Conservation (phyloP, 2,113 vertebrate genomes). For the Zeus faber region DNA sequence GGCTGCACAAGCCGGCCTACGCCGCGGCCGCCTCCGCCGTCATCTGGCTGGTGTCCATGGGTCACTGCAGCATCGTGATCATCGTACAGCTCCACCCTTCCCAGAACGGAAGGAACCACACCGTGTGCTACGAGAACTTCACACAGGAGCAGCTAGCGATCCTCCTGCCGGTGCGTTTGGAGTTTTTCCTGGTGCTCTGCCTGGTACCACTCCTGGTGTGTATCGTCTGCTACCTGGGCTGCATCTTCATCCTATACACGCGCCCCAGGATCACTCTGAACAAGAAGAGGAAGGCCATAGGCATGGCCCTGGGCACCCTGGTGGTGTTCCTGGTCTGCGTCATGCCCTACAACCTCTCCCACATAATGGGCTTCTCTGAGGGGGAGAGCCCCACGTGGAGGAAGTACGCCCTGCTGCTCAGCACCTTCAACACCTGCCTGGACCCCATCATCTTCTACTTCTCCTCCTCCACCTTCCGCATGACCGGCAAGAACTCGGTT, state of each 20-base stretch:
- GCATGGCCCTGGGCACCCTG: conserved; percentile 72
- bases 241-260: conserved; percentile 70
- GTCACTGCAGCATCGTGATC: conserved; percentile 83
- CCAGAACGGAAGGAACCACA: background rate
- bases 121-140: conserved; percentile 77
- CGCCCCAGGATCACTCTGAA: conserved; percentile 66
- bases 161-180: conserved; percentile 72
- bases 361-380: conserved; percentile 73
- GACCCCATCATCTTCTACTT: conserved; percentile 71
- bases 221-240: conserved; percentile 75
- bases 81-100: conserved; percentile 49
- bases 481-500: conserved; percentile 29
- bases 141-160: conserved; percentile 55
- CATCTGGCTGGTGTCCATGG: conserved; percentile 77
- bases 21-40: conserved; percentile 57
- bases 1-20: conserved; percentile 66
- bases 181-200: conserved; percentile 79
- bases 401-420: conserved; percentile 60
- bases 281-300: conserved; percentile 67
- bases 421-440: no score
- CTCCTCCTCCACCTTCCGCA: conserved; percentile 56
- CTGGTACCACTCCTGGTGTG: conserved; percentile 75
- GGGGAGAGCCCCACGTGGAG: conserved; percentile 65
- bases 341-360: conserved; percentile 80
- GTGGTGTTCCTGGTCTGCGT: conserved; percentile 80